Evolutionary conservation across 2,888 invertebrate genomes (phyloP).

Genomic region (Monochamus alternatus): DNA sequence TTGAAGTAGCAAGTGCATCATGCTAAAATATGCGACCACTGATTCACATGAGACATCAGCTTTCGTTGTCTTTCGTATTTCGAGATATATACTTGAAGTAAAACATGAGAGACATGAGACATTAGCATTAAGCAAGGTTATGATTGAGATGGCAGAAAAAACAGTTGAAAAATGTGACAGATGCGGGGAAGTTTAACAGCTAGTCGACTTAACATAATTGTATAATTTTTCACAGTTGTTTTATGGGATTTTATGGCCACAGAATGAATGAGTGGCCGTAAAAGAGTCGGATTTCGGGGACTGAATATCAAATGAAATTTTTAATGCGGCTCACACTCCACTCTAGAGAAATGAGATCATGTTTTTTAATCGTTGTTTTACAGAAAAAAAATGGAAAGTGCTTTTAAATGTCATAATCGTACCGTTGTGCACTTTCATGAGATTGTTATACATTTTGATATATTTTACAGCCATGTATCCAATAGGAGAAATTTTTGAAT

Average conservation of each 20-base stretch:
- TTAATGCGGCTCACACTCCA: not conserved
- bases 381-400: not conserved
- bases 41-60: not conserved
- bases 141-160: not conserved
- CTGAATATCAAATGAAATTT: not conserved
- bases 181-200: not conserved
- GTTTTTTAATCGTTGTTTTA: not conserved
- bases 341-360: not conserved
- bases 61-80: not conserved
- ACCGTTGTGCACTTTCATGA: too few relatives aligned
- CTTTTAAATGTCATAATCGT: not conserved
- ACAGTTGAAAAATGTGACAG: not conserved
- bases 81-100: too few relatives aligned
- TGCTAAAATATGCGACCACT: not conserved
- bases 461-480: too few relatives aligned
- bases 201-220: not conserved
- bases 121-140: not conserved
- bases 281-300: not conserved
- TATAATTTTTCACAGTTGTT: not conserved
- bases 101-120: too few relatives aligned
- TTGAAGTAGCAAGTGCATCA: not conserved
- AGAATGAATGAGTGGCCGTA: not conserved
- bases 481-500: too few relatives aligned
- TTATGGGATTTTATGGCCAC: not conserved
- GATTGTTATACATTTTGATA: too few relatives aligned